Evolutionary conservation across 2,113 vertebrate species (phyloP).

Genomic region (Glaucomys volans): DNA sequence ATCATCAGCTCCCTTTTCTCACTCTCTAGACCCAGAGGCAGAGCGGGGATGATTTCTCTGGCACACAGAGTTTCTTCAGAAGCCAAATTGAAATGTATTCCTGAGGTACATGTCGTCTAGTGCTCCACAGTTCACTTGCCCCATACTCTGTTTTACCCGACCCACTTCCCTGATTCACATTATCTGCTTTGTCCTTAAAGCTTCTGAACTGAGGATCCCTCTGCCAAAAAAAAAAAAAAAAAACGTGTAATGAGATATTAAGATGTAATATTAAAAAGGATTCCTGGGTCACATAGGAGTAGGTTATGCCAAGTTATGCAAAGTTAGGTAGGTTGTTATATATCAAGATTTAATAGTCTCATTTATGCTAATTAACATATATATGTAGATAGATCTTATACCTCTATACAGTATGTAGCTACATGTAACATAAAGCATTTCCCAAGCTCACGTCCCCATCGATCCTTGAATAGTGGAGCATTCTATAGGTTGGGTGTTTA

Average conservation of each 20-base stretch:
- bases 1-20: neutral
- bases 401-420: neutral
- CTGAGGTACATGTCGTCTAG: neutral
- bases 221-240: neutral
- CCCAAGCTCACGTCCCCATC: neutral
- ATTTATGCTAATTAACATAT: neutral
- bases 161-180: neutral
- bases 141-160: neutral
- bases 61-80: neutral
- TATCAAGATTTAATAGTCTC: neutral
- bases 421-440: neutral
- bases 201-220: neutral
- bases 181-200: slow-evolving; percentile 29
- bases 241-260: neutral
- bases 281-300: neutral
- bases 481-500: neutral
- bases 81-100: neutral
- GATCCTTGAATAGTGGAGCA: neutral
- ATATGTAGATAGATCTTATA: neutral
- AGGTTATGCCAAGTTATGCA: neutral
- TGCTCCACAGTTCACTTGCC: neutral
- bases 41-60: neutral
- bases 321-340: neutral
- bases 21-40: neutral
- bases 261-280: neutral